Evolutionary conservation across 2,797 vertebrate genomes (phyloP), one percentile per base, ranked within the genome.

Genomic region (Remorina albescens): DNA sequence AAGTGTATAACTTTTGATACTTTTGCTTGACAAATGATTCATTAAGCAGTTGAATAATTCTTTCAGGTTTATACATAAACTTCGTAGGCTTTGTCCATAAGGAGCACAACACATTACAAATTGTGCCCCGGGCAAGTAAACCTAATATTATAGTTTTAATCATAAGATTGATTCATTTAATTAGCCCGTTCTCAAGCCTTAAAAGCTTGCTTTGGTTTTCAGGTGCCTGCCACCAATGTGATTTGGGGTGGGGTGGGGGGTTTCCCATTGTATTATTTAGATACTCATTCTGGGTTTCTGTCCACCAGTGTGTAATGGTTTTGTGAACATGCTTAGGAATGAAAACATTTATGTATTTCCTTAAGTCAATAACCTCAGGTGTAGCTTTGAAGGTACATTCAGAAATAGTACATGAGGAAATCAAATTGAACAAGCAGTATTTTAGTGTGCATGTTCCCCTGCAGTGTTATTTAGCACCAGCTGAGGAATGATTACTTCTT

Each of bases 401-500:
- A 50, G 53, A 44, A 54, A 62, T 8, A 34, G 3, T 5, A 37
- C 4, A 3, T 8, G 37, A 55, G 26, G 4, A 67, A n/a, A n/a
- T 21, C 1, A 23, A 53, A 79, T 71, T 25, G 54, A 71, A 63
- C 37, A 10, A 18, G 39, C 42, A 65, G 28, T 28, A 49, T 77
- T 77, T 63, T 13, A 36, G n/a, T 36, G 10, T 44, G 54, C 28
- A 13, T 74, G 63, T 49, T 53, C 18, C 42, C 46, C 67, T 74
- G 76, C 66, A 59, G 75, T 75, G 36, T 74, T 71, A 56, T 36
- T 75, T 49, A 49, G 53, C 58, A 56, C 49, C 73, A 59, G 62
- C 66, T 77, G 83, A 87, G 41, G 62, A 82, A 87, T 88, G 78
- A 68, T 71, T 63, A 65, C 62, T 63, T 81, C 66, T 75, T 54